Evolutionary conservation across 2,113 vertebrate species (phyloP).

Genomic region (Chaetura pelagica): DNA sequence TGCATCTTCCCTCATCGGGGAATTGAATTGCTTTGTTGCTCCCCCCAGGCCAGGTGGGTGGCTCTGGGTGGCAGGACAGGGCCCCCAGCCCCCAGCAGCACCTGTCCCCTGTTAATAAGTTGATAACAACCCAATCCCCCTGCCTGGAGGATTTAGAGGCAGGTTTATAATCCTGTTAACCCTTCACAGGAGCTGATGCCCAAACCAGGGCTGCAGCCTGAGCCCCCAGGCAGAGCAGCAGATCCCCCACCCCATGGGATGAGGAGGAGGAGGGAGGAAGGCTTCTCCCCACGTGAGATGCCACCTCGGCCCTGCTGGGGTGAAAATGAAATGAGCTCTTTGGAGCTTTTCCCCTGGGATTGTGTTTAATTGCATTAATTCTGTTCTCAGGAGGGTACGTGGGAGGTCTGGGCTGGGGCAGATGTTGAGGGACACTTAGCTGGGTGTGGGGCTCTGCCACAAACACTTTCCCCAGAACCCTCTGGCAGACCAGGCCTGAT

Average conservation of each 20-base stretch:
- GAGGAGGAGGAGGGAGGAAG: neutral
- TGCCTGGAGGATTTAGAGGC: constrained; percentile 30
- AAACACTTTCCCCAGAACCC: neutral
- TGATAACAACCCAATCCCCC: constrained; percentile 31
- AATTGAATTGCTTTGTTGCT: neutral
- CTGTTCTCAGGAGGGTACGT: neutral
- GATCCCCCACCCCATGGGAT: fast-evolving
- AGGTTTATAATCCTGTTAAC: constrained; percentile 58
- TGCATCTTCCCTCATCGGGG: neutral
- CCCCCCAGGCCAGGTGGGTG: neutral
- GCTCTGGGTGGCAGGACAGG: fast-evolving
- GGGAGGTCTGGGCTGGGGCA: neutral
- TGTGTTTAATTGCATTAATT: neutral
- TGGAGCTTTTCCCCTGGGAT: neutral
- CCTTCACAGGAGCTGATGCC: neutral
- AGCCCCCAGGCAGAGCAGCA: neutral
- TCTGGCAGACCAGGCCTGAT: neutral
- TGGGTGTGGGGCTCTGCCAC: neutral
- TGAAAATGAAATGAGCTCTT: fast-evolving
- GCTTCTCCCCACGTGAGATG: fast-evolving
- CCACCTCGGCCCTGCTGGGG: neutral
- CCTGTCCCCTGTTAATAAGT: constrained; percentile 19
- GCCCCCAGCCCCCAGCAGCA: neutral
- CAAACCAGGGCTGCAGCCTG: fast-evolving
- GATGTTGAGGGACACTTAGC: neutral